These are phyloP conservation scores for Dicroscelio sp. DNA, from an alignment of 2,888 invertebrate genomes.

Conservation along the genomic window DNA sequence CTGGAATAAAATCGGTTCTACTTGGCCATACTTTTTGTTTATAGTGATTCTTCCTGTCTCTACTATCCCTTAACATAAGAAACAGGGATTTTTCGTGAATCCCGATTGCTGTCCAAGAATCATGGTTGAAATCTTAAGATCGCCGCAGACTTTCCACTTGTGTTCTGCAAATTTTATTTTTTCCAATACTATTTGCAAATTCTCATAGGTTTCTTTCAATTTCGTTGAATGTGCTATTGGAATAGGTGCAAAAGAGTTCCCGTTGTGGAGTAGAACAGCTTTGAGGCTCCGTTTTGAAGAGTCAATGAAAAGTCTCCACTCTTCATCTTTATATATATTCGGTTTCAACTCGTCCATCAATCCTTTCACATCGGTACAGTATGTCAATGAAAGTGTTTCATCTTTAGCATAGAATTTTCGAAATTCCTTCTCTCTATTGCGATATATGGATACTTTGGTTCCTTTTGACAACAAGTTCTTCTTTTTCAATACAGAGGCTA, in stretches of 20 bases:
- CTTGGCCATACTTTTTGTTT: slow-evolving; percentile 70
- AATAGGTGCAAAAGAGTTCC: slow-evolving; percentile 84
- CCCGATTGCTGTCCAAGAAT: too few relatives aligned
- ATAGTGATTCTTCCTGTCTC: slow-evolving; percentile 84
- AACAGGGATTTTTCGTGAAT: slow-evolving; percentile 85
- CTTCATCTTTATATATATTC: too few relatives aligned
- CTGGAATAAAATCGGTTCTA: slow-evolving; percentile 13
- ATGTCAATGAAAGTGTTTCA: neutral
- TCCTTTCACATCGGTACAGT: neutral
- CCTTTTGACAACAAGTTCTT: slow-evolving; percentile 72
- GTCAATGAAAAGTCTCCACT: slow-evolving; percentile 32
- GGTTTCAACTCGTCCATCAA: neutral
- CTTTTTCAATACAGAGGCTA: slow-evolving; percentile 76
- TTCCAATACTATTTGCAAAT: slow-evolving; percentile 25
- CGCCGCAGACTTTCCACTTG: too few relatives aligned
- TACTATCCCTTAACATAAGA: slow-evolving; percentile 85
- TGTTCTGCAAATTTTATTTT: slow-evolving; percentile 71
- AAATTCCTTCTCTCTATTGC: slow-evolving; percentile 52
- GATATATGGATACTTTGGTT: slow-evolving; percentile 65
- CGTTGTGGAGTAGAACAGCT: too few relatives aligned
- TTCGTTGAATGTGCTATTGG: slow-evolving; percentile 85
- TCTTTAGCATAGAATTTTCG: too few relatives aligned
- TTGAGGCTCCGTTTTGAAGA: slow-evolving; percentile 85
- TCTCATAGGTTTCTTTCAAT: slow-evolving; percentile 55
- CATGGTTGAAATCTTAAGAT: too few relatives aligned